Evolutionary conservation across 1,140 invertebrate species (phyloP).

Genomic region (Centruroides vittatus): DNA sequence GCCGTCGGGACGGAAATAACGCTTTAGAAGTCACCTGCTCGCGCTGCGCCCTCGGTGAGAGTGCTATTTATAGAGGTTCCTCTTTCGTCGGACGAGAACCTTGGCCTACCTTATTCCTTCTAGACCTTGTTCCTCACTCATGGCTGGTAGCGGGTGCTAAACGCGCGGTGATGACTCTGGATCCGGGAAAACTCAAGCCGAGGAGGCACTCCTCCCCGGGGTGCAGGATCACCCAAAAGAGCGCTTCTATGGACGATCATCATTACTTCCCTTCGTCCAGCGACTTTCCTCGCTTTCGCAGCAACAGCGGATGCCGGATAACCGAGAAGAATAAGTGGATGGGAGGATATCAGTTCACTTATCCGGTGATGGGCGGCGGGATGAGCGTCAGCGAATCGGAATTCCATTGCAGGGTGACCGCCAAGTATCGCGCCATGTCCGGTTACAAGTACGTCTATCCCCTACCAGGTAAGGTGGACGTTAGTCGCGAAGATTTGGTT

Average conservation of each 20-base stretch:
- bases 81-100: too few relatives aligned
- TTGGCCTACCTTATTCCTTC: too few relatives aligned
- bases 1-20: too few relatives aligned
- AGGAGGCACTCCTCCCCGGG: constrained; percentile 25
- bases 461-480: constrained; percentile 43
- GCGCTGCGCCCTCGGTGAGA: too few relatives aligned
- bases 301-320: constrained; percentile 18
- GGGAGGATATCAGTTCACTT: constrained; percentile 41
- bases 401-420: constrained; percentile 13
- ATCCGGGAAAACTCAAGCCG: too few relatives aligned
- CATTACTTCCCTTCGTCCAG: constrained; percentile 24
- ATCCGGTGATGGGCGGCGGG: constrained; percentile 15
- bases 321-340: constrained; percentile 33
- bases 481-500: constrained; percentile 44
- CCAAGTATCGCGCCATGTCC: constrained; percentile 10
- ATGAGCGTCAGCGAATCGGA: constrained; percentile 12
- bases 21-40: too few relatives aligned
- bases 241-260: constrained; percentile 35
- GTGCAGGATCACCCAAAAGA: constrained; percentile 65
- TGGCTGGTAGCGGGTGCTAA: too few relatives aligned
- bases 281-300: constrained; percentile 17
- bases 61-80: too few relatives aligned
- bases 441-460: constrained; percentile 47
- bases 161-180: too few relatives aligned
- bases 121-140: too few relatives aligned